Evolutionary conservation across 2,113 vertebrate genomes (phyloP), one percentile per base, ranked within the genome.

Genomic region (Poeciliopsis prolifica): DNA sequence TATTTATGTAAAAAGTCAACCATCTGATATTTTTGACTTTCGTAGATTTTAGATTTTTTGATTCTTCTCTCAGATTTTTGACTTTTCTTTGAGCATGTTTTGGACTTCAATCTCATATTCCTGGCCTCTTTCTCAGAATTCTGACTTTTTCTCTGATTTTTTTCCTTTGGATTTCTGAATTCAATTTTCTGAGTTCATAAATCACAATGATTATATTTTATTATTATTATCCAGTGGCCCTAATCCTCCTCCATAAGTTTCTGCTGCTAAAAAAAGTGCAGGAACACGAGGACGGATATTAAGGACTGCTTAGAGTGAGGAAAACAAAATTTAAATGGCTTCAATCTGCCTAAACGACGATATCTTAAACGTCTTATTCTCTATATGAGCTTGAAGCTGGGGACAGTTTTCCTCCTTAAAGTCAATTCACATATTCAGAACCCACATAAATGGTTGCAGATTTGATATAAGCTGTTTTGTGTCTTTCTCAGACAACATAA

Each of bases 401-500:
- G 26, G 22, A 24, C 42, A 37, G 26, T 33, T 24, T 77, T 37
- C 12, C n/a, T 78, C 77, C 68, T 29, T 19, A 29, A 29, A 26
- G 60, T 37, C 31, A 19, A 22, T 66, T n/a, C 13, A 40, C 19
- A 40, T 26, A 71, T 40, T 61, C 12, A 51, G 70, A 71, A 24
- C 76, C 72, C 67, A 61, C 77, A 82, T 62, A 76, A 35, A 74
- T 51, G 75, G 62, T 82, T 74, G 78, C 81, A 76, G 83, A 89
- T 84, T 63, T 80, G 79, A 91, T 91, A 90, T 79, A 89, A 37
- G 84, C 31, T 77, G 86, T 86, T 82, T 84, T 75, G 82, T 87
- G 86, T 88, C 88, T 86, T 82, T 77, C 63, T 79, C 65, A 78
- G 86, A 89, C 87, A 84, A 87, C 83, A 90, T 90, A 91, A 91